A percentile compares a stretch with the other conserved stretches of the same genome.
These are phyloP conservation scores for Chiloscyllium plagiosum DNA, from an alignment of 2,113 vertebrate species.

Conservation along the genomic window DNA sequence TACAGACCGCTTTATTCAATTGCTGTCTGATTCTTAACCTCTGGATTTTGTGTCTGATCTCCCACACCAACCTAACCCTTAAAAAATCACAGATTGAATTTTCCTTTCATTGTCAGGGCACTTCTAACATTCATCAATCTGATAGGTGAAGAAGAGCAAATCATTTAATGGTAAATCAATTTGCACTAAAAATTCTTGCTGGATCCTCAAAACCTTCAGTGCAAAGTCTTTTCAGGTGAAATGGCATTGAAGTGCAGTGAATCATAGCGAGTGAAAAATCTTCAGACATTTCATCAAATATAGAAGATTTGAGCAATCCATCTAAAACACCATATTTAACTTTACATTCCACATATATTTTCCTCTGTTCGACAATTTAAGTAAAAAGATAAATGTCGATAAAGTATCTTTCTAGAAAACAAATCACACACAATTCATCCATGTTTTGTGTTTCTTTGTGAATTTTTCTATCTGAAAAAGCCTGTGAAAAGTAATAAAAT, in stretches of 20 bases:
- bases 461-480: not conserved
- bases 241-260: not conserved
- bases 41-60: not conserved
- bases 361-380: not conserved
- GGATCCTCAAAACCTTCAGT: not conserved
- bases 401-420: not conserved
- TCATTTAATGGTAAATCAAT: not conserved
- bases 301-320: not conserved
- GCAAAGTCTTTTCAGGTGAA: not conserved
- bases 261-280: not conserved
- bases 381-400: not conserved
- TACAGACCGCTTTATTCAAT: not conserved
- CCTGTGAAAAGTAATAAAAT: not conserved
- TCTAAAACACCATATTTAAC: not conserved
- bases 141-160: not conserved
- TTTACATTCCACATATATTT: not conserved
- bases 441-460: not conserved
- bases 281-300: not conserved
- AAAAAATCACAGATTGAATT: not conserved
- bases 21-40: not conserved
- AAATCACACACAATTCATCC: not conserved
- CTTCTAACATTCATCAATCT: not conserved
- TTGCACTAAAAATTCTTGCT: not conserved
- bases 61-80: not conserved
- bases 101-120: not conserved